phyloP scores from a whole-genome alignment of 1,140 invertebrate genomes.

The Musca vetustissima region DNA sequence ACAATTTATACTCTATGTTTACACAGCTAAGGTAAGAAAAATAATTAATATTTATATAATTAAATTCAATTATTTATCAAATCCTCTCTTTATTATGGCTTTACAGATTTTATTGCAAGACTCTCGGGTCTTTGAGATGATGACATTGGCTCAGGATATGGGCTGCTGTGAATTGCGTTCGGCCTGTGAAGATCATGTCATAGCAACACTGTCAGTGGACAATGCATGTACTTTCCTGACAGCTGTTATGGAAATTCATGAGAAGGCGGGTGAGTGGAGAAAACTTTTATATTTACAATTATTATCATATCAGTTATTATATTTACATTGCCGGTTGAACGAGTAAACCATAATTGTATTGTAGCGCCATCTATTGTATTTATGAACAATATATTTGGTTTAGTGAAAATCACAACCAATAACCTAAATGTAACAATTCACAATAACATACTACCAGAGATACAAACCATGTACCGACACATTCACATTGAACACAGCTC shows the following conservation, averaged over 20 bases:
- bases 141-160: conserved; percentile 82
- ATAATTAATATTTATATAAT: background rate
- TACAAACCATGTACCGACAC: too few relatives aligned
- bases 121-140: conserved; percentile 85
- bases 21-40: conserved; percentile 84
- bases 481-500: too few relatives aligned
- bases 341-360: too few relatives aligned
- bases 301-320: too few relatives aligned
- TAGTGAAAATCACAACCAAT: too few relatives aligned
- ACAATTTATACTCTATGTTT: conserved; percentile 85
- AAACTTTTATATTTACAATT: too few relatives aligned
- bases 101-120: conserved; percentile 80
- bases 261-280: conserved; percentile 70
- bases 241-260: conserved; percentile 85
- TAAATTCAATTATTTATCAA: too few relatives aligned
- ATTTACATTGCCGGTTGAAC: too few relatives aligned
- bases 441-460: too few relatives aligned
- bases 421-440: too few relatives aligned
- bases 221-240: conserved; percentile 86
- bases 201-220: conserved; percentile 79
- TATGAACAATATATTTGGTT: too few relatives aligned
- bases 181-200: conserved; percentile 86
- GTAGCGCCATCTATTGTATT: too few relatives aligned
- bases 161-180: conserved; percentile 80
- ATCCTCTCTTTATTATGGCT: background rate